Evolutionary conservation across 2,888 invertebrate genomes (phyloP).

Genomic region (Rhaphigaster nebulosa): DNA sequence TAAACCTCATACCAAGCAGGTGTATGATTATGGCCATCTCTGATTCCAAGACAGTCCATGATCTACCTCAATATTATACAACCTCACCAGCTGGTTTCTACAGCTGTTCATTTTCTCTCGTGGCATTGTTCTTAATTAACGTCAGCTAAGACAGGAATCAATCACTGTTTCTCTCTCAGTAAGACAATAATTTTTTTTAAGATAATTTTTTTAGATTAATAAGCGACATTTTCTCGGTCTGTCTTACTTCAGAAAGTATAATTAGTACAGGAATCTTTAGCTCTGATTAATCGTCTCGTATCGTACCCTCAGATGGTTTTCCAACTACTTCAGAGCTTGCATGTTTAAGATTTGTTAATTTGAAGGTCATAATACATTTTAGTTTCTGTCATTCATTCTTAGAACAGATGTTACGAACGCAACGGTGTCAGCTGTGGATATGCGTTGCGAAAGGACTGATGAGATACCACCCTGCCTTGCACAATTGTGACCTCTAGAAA

Average conservation of each 20-base stretch:
- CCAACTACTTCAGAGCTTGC: not conserved
- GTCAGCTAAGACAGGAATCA: not conserved
- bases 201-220: not conserved
- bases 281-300: not conserved
- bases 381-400: not conserved
- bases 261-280: not conserved
- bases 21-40: too few species aligned
- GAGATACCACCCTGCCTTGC: not conserved
- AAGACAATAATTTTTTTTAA: not conserved
- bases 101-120: not conserved
- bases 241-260: not conserved
- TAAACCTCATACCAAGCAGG: too few species aligned
- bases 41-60: not conserved
- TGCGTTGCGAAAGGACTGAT: not conserved
- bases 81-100: not conserved
- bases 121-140: not conserved
- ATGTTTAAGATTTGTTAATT: not conserved
- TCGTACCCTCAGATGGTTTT: not conserved
- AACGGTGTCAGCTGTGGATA: not conserved
- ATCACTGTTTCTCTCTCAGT: not conserved
- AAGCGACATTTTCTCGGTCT: not conserved
- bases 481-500: constrained; percentile 1
- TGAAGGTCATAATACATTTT: not conserved
- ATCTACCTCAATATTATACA: not conserved
- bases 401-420: constrained; percentile 4